phyloP scores from a whole-genome alignment of 2,888 invertebrate species.

The Lithosia quadra region DNA sequence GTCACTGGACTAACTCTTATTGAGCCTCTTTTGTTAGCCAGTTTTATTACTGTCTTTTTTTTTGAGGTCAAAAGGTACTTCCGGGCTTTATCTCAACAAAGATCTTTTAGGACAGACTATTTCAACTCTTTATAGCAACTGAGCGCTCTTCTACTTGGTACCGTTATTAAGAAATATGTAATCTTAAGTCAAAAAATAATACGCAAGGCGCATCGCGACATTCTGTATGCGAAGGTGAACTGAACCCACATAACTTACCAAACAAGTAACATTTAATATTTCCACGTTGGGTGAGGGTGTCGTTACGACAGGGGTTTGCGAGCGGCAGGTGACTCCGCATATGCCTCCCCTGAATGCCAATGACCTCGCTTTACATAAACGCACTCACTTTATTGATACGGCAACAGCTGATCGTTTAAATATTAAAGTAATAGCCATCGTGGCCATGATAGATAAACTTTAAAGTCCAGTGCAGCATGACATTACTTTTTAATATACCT shows the following conservation, averaged over 20 bases:
- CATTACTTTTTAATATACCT: constrained; percentile 27
- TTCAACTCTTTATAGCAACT: constrained; percentile 20
- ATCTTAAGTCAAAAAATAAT: constrained; percentile 41
- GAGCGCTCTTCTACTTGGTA: constrained; percentile 19
- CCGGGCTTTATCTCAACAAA: constrained; percentile 19
- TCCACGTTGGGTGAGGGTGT: constrained; percentile 68
- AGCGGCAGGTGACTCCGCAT: constrained; percentile 80
- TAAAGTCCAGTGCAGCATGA: constrained; percentile 14
- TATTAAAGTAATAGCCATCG: constrained; percentile 33
- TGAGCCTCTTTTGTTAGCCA: constrained; percentile 19
- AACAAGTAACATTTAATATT: constrained; percentile 84
- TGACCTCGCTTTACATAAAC: constrained; percentile 71
- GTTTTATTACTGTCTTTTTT: constrained; percentile 2
- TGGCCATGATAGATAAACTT: constrained; percentile 23
- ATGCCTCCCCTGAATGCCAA: constrained; percentile 83
- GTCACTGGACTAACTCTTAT: constrained; percentile 27
- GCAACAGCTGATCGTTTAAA: constrained; percentile 64
- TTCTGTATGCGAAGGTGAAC: constrained; percentile 49
- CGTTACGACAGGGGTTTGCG: constrained; percentile 62
- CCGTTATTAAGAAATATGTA: constrained; percentile 35
- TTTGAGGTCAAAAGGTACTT: constrained; percentile 12
- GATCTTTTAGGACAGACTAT: constrained; percentile 21
- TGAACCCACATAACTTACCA: constrained; percentile 68
- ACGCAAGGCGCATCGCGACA: constrained; percentile 31
- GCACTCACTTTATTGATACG: constrained; percentile 47